Percentiles rank a stretch among this genome's conserved stretches.
These are phyloP conservation scores for Rhynchonycteris naso DNA, from an alignment of 2,797 vertebrate species.

Conservation along the genomic window DNA sequence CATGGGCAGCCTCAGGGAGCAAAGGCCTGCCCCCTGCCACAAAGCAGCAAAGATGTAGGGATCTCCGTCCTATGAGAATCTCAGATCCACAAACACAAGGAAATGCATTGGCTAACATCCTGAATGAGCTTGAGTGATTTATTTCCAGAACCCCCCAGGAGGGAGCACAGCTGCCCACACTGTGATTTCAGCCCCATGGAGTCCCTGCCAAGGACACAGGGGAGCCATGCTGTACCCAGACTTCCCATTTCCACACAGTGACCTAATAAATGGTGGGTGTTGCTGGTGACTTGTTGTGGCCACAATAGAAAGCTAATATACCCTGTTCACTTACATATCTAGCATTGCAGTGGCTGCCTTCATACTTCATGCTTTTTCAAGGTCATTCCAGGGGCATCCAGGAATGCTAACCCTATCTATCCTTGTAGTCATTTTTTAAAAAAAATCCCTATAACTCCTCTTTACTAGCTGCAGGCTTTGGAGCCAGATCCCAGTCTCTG, in stretches of 20 bases:
- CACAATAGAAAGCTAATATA: background rate
- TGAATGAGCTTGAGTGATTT: background rate
- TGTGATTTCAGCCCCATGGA: background rate
- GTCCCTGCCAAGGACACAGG: too few species aligned
- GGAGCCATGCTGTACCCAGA: fast-evolving
- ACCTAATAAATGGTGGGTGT: too few species aligned
- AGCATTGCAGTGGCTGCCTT: background rate
- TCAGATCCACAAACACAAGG: background rate
- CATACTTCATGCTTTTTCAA: background rate
- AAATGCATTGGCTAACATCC: background rate
- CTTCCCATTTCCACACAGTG: background rate
- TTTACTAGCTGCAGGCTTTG: background rate
- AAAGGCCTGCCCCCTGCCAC: fast-evolving
- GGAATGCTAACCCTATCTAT: background rate
- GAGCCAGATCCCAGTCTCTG: background rate
- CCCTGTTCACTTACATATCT: background rate
- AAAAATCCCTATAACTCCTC: too few species aligned
- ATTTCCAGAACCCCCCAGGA: background rate
- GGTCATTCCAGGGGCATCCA: background rate
- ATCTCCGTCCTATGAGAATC: background rate
- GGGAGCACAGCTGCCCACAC: too few species aligned
- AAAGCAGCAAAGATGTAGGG: background rate
- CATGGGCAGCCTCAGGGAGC: background rate
- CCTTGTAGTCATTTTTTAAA: background rate
- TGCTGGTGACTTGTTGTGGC: background rate